Evolutionary conservation across 37 sponge, comb jelly and placozoan genomes (phyloP), one percentile per base, ranked within the genome.

Genomic region (Mnemiopsis leidyi): DNA sequence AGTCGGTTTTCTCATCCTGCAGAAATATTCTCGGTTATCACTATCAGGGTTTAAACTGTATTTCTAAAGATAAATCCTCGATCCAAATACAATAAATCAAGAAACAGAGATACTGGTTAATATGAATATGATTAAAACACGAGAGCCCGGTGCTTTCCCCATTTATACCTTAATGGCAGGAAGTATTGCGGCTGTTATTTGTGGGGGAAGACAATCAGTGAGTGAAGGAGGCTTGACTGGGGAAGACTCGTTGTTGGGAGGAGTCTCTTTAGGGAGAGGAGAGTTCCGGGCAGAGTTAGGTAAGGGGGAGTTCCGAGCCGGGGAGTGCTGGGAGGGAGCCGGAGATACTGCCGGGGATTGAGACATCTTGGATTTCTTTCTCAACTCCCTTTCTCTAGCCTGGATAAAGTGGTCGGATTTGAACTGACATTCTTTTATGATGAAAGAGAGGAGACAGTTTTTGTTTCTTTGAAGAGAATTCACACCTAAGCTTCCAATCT

Each of bases 111-210:
- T n/a, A n/a, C n/a, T n/a, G n/a, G n/a, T n/a, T n/a, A n/a, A n/a
- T n/a, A n/a, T n/a, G n/a, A n/a, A n/a, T n/a, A n/a, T n/a, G n/a
- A n/a, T n/a, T n/a, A n/a, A n/a, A n/a, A n/a, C n/a, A n/a, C n/a
- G n/a, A n/a, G n/a, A n/a, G n/a, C n/a, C n/a, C n/a, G n/a, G n/a
- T n/a, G n/a, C n/a, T n/a, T n/a, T n/a, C n/a, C n/a, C n/a, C n/a
- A n/a, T n/a, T n/a, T n/a, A n/a, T 71, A 71, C 75, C 25, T 71
- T 71, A 5, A 71, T 71, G 20, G 75, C 75, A 29, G 75, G 75
- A 7, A 71, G 75, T 3, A 71, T 71, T 23, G 75, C 75, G 20
- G 75, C 75, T 23, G 75, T 71, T 23, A 71, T 71, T 25, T 71
- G 30, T 7, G 75, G 75, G 25, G 75, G 75, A 7, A 71, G n/a